Conservation (phyloP, 2,888 invertebrate species). For the Rhogogaster chlorosoma region DNA sequence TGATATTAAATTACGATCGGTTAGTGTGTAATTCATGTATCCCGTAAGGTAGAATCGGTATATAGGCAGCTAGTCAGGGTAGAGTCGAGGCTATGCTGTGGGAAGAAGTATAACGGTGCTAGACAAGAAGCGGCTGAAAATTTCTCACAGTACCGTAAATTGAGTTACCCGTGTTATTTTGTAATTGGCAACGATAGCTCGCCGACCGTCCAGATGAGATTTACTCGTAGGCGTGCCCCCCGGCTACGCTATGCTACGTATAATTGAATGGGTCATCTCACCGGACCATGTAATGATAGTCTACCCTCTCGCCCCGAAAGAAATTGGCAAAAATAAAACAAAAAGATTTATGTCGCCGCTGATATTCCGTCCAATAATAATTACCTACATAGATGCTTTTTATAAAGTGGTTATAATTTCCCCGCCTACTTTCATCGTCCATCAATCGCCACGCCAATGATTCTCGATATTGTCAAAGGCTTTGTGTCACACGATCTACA, state of each 20-base stretch:
- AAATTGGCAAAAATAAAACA: neutral
- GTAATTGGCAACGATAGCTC: slow-evolving; percentile 48
- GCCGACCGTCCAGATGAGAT: slow-evolving; percentile 12
- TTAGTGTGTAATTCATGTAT: slow-evolving; percentile 32
- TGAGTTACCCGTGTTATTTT: slow-evolving; percentile 49
- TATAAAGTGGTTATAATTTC: neutral
- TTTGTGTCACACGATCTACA: neutral
- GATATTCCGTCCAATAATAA: neutral
- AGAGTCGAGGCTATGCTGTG: neutral
- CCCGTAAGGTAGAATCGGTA: neutral
- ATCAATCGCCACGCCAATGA: neutral
- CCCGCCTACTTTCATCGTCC: neutral
- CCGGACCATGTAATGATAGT: neutral
- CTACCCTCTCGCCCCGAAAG: neutral
- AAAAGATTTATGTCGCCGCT: neutral
- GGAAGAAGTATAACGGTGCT: slow-evolving; percentile 43
- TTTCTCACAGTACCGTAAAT: slow-evolving; percentile 50
- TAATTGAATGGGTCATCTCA: slow-evolving; percentile 38
- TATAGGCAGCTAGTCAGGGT: neutral
- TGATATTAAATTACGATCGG: slow-evolving; percentile 31
- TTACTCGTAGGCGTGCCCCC: slow-evolving; percentile 42
- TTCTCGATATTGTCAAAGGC: neutral
- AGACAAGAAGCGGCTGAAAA: slow-evolving; percentile 30
- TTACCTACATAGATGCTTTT: neutral
- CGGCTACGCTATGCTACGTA: slow-evolving; percentile 6